phyloP scores from a whole-genome alignment of 1,140 invertebrate genomes.

The Drosophila setifemur region DNA sequence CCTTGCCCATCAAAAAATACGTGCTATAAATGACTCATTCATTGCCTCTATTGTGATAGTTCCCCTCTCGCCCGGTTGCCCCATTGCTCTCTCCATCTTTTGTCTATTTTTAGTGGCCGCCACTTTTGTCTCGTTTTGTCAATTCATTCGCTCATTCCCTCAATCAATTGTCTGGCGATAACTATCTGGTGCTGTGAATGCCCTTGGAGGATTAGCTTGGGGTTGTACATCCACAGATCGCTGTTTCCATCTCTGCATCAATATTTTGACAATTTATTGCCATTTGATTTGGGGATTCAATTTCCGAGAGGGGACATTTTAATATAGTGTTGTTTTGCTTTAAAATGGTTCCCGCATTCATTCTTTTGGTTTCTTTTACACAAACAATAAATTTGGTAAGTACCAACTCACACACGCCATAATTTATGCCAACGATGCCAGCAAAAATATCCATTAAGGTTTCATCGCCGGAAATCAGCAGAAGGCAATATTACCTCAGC shows the following conservation, averaged over 20 bases:
- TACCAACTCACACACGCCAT: slow-evolving; percentile 4
- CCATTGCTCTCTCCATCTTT: slow-evolving; percentile 7
- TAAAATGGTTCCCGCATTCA: slow-evolving; percentile 7
- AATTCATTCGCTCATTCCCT: slow-evolving; percentile 55
- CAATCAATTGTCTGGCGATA: slow-evolving; percentile 56
- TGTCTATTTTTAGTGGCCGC: slow-evolving; percentile 72
- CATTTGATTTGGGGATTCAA: slow-evolving; percentile 28
- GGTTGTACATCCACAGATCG: slow-evolving; percentile 12
- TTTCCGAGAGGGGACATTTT: neutral
- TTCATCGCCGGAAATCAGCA: slow-evolving; percentile 26
- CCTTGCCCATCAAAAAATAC: slow-evolving; percentile 16
- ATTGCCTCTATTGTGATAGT: slow-evolving; percentile 32
- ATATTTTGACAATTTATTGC: slow-evolving; percentile 66
- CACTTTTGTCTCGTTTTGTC: slow-evolving; percentile 66
- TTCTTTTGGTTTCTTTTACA: too few relatives aligned
- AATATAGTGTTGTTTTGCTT: slow-evolving; percentile 12
- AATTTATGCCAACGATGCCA: slow-evolving; percentile 13
- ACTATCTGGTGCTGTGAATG: slow-evolving; percentile 31
- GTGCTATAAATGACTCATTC: slow-evolving; percentile 77
- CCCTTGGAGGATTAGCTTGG: slow-evolving; percentile 20
- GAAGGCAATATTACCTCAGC: slow-evolving; percentile 59
- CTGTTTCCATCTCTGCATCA: slow-evolving; percentile 22
- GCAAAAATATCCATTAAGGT: slow-evolving; percentile 36
- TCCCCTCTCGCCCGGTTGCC: neutral
- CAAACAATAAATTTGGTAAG: slow-evolving; percentile 26